A percentile compares a stretch with the other conserved stretches of the same genome.
Conservation (phyloP, 2,888 invertebrate species). For the Nineta flava region DNA sequence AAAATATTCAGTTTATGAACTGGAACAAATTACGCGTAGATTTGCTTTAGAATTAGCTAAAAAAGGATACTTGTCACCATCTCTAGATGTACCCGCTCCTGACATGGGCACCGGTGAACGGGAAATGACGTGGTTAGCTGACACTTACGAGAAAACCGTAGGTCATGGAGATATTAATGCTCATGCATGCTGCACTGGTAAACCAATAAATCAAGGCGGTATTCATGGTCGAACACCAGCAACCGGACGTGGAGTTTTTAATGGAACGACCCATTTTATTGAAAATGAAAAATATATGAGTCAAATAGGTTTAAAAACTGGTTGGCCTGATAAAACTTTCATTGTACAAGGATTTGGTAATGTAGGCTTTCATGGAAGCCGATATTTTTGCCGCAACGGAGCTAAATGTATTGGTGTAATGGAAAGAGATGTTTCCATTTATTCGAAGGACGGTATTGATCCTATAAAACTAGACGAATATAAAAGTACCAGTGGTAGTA, state of each 20-base stretch:
- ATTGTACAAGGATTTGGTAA: slow-evolving; percentile 96
- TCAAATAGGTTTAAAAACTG: slow-evolving; percentile 76
- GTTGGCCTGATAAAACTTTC: slow-evolving; percentile 90
- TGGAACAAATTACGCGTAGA: slow-evolving; percentile 45
- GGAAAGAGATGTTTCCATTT: slow-evolving; percentile 76
- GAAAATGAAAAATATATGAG: slow-evolving; percentile 92
- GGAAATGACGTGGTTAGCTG: slow-evolving; percentile 97
- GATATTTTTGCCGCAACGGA: slow-evolving; percentile 85
- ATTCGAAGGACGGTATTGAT: slow-evolving; percentile 83
- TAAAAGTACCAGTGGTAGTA: slow-evolving; percentile 73
- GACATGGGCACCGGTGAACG: slow-evolving; percentile 97
- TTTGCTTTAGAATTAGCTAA: slow-evolving; percentile 93
- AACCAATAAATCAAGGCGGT: slow-evolving; percentile 91
- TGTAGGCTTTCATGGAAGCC: slow-evolving; percentile 90
- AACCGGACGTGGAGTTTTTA: slow-evolving; percentile 88
- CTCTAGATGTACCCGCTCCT: slow-evolving; percentile 98
- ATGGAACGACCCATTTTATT: slow-evolving; percentile 85
- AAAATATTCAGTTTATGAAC: slow-evolving; percentile 76
- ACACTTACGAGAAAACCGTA: slow-evolving; percentile 91
- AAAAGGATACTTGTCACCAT: slow-evolving; percentile 84
- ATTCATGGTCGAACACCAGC: slow-evolving; percentile 94
- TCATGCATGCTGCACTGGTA: slow-evolving; percentile 93
- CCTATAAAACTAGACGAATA: slow-evolving; percentile 81
- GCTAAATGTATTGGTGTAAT: slow-evolving; percentile 83
- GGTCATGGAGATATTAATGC: slow-evolving; percentile 89